Evolutionary conservation across 2,113 vertebrate genomes (phyloP).

Genomic region (Epinephelus lanceolatus): DNA sequence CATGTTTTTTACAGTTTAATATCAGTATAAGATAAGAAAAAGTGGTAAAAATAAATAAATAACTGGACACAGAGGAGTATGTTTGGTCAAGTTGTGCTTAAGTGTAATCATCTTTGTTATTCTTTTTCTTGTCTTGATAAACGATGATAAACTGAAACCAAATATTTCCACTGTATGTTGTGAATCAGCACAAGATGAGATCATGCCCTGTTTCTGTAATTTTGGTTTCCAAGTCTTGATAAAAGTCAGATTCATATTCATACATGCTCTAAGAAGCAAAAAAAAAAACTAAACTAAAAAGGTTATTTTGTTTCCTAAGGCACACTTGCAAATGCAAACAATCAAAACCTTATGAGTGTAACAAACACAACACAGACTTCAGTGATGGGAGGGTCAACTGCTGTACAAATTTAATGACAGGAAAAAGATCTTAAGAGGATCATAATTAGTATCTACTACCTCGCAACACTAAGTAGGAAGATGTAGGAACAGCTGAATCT

Average conservation of each 20-base stretch:
- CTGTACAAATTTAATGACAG: not conserved
- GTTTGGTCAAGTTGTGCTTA: not conserved
- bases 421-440: slow-evolving; percentile 5
- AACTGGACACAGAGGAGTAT: not conserved
- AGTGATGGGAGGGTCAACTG: not conserved
- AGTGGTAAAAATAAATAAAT: not conserved
- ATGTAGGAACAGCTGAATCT: not conserved
- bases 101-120: not conserved
- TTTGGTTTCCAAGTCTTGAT: slow-evolving; percentile 23
- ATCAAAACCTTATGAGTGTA: slow-evolving; percentile 16
- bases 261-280: not conserved
- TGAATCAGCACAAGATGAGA: not conserved
- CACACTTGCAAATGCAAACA: slow-evolving; percentile 23
- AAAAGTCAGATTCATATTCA: not conserved
- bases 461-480: not conserved
- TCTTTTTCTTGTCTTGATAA: not conserved
- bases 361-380: slow-evolving; percentile 20
- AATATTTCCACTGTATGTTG: not conserved
- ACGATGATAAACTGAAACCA: not conserved
- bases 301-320: not conserved
- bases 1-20: not conserved
- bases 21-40: not conserved
- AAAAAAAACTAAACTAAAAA: not conserved
- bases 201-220: not conserved
- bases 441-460: not conserved